A percentile compares a stretch with the other conserved stretches of the same genome.
Evolutionary conservation across 2,888 invertebrate species (phyloP).

Genomic region (Xylota sylvarum): DNA sequence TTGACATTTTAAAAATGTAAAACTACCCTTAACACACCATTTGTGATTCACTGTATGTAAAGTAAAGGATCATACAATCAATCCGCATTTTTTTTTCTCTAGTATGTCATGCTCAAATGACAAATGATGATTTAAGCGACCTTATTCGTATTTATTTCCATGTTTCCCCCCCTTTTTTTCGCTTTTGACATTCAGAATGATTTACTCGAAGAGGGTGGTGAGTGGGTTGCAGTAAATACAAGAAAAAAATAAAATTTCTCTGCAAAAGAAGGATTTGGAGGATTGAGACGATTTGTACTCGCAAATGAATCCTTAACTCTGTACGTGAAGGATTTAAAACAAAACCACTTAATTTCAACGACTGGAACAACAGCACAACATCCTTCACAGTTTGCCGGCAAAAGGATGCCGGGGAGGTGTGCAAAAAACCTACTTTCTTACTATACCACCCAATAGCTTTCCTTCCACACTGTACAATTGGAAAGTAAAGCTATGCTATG

Average conservation of each 20-base stretch:
- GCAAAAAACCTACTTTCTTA: constrained; percentile 32
- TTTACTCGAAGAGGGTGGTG: constrained; percentile 11
- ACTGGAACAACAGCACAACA: constrained; percentile 47
- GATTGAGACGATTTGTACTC: constrained; percentile 71
- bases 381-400: constrained; percentile 31
- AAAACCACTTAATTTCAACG: constrained; percentile 84
- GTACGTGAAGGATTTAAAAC: constrained; percentile 84
- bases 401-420: constrained; percentile 37
- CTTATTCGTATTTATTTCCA: constrained; percentile 64
- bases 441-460: constrained; percentile 9
- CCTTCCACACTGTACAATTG: constrained; percentile 13
- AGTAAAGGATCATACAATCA: constrained; percentile 32
- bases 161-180: neutral
- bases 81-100: constrained; percentile 33
- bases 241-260: constrained; percentile 32
- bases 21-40: neutral
- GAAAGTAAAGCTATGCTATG: constrained; percentile 21
- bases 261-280: constrained; percentile 71
- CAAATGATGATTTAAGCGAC: constrained; percentile 74
- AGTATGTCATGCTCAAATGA: constrained; percentile 69
- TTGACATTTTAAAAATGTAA: neutral
- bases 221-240: neutral
- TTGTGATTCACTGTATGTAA: constrained; percentile 36
- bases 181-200: constrained; percentile 27
- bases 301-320: constrained; percentile 74